Evolutionary conservation across 2,113 vertebrate genomes (phyloP).

Genomic region (Saguinus midas): DNA sequence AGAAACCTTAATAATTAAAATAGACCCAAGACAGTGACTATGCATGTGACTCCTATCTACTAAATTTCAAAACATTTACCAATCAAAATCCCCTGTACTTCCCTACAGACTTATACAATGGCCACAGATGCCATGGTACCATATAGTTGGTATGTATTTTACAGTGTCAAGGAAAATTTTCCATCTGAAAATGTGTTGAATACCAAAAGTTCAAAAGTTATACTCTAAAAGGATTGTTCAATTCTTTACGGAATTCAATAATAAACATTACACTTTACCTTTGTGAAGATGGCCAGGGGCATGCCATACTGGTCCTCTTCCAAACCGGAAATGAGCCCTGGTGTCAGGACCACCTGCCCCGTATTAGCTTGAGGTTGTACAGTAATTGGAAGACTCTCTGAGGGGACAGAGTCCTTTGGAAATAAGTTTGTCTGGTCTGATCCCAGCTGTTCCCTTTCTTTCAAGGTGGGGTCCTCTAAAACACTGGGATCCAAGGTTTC

Average conservation of each 20-base stretch:
- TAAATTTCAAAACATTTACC: neutral
- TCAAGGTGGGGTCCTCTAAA: constrained; percentile 85
- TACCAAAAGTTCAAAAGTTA: neutral
- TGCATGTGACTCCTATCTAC: neutral
- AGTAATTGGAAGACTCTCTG: constrained; percentile 88
- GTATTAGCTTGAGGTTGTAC: constrained; percentile 87
- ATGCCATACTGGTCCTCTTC: constrained; percentile 96
- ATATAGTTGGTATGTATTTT: neutral
- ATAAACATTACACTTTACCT: constrained; percentile 84
- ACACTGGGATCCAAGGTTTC: constrained; percentile 94
- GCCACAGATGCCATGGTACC: neutral
- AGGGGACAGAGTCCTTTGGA: constrained; percentile 72
- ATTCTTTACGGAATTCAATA: neutral
- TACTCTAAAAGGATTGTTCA: neutral
- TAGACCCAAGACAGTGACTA: neutral
- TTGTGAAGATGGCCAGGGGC: constrained; percentile 95
- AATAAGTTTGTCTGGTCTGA: constrained; percentile 76
- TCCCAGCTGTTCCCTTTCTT: constrained; percentile 73
- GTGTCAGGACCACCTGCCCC: constrained; percentile 82
- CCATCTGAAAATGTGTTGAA: neutral
- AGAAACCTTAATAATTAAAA: constrained; percentile 16
- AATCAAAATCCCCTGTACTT: neutral
- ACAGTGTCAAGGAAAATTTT: constrained; percentile 19
- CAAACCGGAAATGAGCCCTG: constrained; percentile 93
- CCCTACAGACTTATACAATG: neutral